Evolutionary conservation across 2,113 vertebrate genomes (phyloP).

Genomic region (Phodopus roborovskii): DNA sequence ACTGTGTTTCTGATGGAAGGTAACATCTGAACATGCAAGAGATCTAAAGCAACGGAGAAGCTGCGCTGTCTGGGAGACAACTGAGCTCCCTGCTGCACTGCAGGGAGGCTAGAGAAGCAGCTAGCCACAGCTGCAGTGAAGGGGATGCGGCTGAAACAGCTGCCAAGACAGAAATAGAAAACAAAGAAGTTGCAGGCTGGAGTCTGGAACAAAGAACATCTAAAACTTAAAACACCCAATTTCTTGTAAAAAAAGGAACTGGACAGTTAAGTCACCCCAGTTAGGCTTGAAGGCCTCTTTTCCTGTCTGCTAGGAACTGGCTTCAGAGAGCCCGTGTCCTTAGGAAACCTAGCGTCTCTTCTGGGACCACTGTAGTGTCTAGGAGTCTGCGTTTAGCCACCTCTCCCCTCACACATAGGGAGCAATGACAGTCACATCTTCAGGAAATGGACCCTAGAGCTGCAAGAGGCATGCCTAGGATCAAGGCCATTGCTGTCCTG

Average conservation of each 20-base stretch:
- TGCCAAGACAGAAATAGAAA: conserved; percentile 50
- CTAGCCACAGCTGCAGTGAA: conserved; percentile 20
- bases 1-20: neutral
- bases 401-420: neutral
- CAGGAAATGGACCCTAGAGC: neutral
- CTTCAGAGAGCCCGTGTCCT: no score
- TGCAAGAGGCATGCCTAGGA: neutral
- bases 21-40: neutral
- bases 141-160: neutral
- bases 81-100: neutral
- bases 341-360: neutral
- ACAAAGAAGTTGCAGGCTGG: neutral
- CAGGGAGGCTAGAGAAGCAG: neutral
- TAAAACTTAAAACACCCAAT: neutral
- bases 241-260: neutral
- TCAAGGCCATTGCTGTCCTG: neutral
- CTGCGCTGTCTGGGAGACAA: no score
- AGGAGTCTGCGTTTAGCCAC: neutral
- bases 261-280: no score
- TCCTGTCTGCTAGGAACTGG: neutral
- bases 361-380: neutral
- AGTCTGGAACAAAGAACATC: conserved; percentile 4
- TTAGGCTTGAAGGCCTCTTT: no score
- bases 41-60: neutral
- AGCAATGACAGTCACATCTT: neutral